These are phyloP conservation scores for Agapostemon virescens DNA, from an alignment of 2,888 invertebrate genomes.

Conservation along the genomic window DNA sequence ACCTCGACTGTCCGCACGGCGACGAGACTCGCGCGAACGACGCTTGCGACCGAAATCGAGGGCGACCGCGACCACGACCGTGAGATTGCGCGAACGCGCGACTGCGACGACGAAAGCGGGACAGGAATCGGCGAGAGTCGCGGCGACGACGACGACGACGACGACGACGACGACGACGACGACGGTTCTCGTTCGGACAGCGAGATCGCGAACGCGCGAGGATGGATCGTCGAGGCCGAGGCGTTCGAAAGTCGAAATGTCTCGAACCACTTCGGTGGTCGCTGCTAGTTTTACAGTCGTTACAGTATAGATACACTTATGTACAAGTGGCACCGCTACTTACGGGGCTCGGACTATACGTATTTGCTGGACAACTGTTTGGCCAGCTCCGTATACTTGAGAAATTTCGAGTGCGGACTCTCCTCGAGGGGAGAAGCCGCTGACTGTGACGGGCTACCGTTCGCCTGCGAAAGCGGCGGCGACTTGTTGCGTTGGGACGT, in stretches of 20 bases:
- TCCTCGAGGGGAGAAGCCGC: conserved; percentile 85
- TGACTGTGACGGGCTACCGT: conserved; percentile 80
- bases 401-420: conserved; percentile 97
- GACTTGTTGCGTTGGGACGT: conserved; percentile 83
- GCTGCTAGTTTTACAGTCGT: conserved; percentile 72
- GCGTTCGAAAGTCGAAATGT: conserved; percentile 50
- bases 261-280: conserved; percentile 53
- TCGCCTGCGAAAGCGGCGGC: conserved; percentile 77
- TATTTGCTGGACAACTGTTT: conserved; percentile 99
- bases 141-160: neutral
- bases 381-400: conserved; percentile 98
- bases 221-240: conserved; percentile 52
- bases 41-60: neutral
- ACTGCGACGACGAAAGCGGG: conserved; percentile 15
- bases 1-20: conserved; percentile 34
- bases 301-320: conserved; percentile 80
- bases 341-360: conserved; percentile 85
- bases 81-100: neutral
- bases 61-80: neutral
- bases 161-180: neutral
- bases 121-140: neutral
- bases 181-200: conserved; percentile 24
- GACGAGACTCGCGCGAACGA: neutral
- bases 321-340: conserved; percentile 81
- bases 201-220: conserved; percentile 31